These are phyloP conservation scores for Eumerus sabulonum DNA, from an alignment of 2,888 invertebrate species.

Conservation along the genomic window DNA sequence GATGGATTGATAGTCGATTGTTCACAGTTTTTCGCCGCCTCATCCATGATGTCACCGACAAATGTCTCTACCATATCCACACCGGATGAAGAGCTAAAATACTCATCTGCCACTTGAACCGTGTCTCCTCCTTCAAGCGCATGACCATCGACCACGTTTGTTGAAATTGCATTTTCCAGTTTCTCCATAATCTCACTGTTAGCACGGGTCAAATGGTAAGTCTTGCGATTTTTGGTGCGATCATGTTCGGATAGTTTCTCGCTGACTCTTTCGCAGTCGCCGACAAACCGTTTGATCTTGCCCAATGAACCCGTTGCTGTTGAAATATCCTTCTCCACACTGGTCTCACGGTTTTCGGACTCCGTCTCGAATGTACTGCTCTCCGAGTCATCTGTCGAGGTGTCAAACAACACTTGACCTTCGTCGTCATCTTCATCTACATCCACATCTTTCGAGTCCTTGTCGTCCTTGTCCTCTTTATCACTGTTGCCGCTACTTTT, in stretches of 20 bases:
- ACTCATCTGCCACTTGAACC: conserved; percentile 83
- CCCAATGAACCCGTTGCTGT: conserved; percentile 63
- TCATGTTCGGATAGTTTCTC: conserved; percentile 77
- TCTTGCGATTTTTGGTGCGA: conserved; percentile 78
- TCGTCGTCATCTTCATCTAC: conserved; percentile 72
- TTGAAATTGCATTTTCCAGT: conserved; percentile 66
- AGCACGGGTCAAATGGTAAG: conserved; percentile 76
- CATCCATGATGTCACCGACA: conserved; percentile 81
- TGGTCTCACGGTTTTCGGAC: conserved; percentile 76
- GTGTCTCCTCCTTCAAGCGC: conserved; percentile 76
- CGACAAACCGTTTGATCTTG: conserved; percentile 77
- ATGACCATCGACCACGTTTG: conserved; percentile 67
- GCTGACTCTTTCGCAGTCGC: conserved; percentile 77
- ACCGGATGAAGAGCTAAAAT: conserved; percentile 80
- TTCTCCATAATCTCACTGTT: conserved; percentile 70
- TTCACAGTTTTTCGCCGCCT: conserved; percentile 78
- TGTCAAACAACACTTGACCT: conserved; percentile 58
- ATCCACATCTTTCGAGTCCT: conserved; percentile 22
- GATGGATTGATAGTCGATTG: conserved; percentile 69
- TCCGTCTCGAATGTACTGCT: conserved; percentile 78
- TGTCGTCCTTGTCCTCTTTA: conserved; percentile 39
- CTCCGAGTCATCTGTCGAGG: conserved; percentile 76
- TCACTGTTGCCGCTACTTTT: conserved; percentile 53
- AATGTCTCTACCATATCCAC: conserved; percentile 81
- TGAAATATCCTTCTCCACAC: conserved; percentile 75